phyloP scores from a whole-genome alignment of 2,888 invertebrate genomes.

The Tenthredo mesomela region DNA sequence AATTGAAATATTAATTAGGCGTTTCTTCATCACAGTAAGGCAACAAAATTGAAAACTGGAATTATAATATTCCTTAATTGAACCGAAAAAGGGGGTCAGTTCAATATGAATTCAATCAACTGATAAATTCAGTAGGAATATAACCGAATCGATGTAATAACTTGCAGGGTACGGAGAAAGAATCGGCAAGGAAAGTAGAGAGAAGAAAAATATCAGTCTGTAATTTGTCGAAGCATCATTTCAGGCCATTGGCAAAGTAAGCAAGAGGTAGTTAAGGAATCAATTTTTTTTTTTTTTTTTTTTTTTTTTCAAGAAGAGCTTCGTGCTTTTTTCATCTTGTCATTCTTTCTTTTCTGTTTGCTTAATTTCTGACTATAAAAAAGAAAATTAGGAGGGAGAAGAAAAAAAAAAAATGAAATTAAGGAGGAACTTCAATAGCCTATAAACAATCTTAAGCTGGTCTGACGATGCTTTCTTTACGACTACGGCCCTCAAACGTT shows the following conservation, averaged over 20 bases:
- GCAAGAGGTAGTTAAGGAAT: constrained; percentile 33
- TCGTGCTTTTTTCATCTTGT: neutral
- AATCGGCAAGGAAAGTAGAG: neutral
- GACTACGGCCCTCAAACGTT: neutral
- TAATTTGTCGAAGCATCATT: constrained; percentile 29
- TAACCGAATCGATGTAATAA: constrained; percentile 57
- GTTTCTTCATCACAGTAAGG: neutral
- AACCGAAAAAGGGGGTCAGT: neutral
- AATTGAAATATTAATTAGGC: neutral
- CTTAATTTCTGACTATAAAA: neutral
- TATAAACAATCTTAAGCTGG: neutral
- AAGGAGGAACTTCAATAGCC: constrained; percentile 1
- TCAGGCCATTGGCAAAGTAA: constrained; percentile 42
- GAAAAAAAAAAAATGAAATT: neutral
- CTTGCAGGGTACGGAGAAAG: constrained; percentile 31
- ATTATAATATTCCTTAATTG: neutral
- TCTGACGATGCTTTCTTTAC: constrained; percentile 35
- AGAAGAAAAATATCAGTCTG: constrained; percentile 5
- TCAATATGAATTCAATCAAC: constrained; percentile 27
- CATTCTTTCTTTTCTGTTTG: neutral
- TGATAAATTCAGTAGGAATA: constrained; percentile 43
- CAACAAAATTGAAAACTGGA: constrained; percentile 6
- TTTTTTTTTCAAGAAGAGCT: neutral
- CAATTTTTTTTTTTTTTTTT: constrained; percentile 14
- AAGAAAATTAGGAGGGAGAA: neutral